These are phyloP conservation scores for Sebastes matsubarae DNA, from an alignment of 2,797 vertebrate species.

Conservation along the genomic window DNA sequence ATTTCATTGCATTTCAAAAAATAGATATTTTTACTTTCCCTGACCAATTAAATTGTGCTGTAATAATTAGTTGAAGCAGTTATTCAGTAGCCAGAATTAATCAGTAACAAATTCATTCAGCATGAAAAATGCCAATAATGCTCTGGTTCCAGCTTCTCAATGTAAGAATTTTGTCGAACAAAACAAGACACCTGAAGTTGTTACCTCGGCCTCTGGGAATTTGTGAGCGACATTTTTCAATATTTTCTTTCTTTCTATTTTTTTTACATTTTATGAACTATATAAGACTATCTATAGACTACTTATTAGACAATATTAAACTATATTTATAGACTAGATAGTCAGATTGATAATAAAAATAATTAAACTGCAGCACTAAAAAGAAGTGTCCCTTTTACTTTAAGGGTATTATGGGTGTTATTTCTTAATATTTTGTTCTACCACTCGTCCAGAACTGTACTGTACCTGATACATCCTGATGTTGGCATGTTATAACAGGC, in stretches of 20 bases:
- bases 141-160: not conserved
- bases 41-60: not conserved
- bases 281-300: not conserved
- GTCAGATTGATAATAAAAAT: not conserved
- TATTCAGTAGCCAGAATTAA: not conserved
- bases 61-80: not conserved
- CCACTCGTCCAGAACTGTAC: not conserved
- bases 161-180: not conserved
- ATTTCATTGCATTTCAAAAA: not conserved
- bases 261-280: not conserved
- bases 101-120: not conserved
- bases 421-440: not conserved
- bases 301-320: not conserved
- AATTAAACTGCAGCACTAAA: not conserved
- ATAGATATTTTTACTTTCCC: not conserved
- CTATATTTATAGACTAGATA: not conserved
- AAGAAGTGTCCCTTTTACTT: not conserved
- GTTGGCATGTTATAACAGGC: not conserved
- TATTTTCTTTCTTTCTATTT: not conserved
- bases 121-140: not conserved
- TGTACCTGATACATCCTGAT: not conserved
- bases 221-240: fast-evolving
- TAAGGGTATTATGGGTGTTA: not conserved
- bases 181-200: not conserved
- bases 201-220: not conserved